Percentiles rank a stretch among this genome's conserved stretches.
Evolutionary conservation across 2,797 vertebrate species (phyloP).

Genomic region (Eospalax fontanierii): DNA sequence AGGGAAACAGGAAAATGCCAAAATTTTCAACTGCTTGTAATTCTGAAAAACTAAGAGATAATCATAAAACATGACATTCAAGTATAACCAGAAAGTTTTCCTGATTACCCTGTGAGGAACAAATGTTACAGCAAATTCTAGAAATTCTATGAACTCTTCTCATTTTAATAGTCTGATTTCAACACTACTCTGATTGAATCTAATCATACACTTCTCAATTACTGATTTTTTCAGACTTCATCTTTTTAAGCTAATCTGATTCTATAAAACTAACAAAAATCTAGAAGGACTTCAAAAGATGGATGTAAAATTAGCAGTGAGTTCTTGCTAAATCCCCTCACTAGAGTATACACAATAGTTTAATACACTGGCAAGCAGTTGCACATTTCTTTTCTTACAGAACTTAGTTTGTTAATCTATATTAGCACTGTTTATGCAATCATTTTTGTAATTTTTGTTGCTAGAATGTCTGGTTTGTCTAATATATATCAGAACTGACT

Average conservation of each 20-base stretch:
- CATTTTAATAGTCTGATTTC: neutral
- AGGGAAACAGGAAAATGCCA: neutral
- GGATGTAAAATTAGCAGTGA: neutral
- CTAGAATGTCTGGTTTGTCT: neutral
- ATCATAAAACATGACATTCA: neutral
- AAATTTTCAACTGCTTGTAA: neutral
- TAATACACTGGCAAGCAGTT: neutral
- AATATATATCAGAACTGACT: neutral
- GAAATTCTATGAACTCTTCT: neutral
- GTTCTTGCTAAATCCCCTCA: neutral
- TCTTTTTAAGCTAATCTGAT: neutral
- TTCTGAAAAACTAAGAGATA: neutral
- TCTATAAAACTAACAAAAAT: neutral
- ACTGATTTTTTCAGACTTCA: neutral
- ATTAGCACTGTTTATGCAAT: neutral
- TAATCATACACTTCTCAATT: constrained; percentile 25
- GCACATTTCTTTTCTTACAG: neutral
- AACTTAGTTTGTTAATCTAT: neutral
- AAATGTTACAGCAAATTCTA: neutral
- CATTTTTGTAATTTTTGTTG: neutral
- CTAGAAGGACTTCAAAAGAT: neutral
- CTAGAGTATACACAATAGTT: neutral
- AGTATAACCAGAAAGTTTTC: neutral
- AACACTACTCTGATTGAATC: neutral
- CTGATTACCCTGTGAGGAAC: neutral